phyloP scores from a whole-genome alignment of 2,113 vertebrate species.

The Amazona vittata region DNA sequence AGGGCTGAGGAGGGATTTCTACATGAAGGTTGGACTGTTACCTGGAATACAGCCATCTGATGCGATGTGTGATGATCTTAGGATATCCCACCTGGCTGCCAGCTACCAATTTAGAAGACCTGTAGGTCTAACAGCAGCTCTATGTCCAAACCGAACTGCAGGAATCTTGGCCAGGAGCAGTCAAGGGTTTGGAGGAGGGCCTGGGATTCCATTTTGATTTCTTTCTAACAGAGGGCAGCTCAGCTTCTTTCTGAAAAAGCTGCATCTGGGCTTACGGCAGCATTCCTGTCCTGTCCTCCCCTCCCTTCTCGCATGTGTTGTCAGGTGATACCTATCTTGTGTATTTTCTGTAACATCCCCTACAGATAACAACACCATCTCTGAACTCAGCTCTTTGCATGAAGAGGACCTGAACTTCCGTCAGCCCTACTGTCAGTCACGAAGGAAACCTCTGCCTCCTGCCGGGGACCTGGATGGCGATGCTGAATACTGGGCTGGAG shows the following conservation, averaged over 20 bases:
- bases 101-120: neutral
- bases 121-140: neutral
- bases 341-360: neutral
- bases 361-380: constrained; percentile 90
- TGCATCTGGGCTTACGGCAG: neutral
- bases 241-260: neutral
- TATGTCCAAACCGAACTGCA: neutral
- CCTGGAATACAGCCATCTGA: neutral
- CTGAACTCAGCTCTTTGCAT: constrained; percentile 95
- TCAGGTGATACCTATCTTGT: neutral
- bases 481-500: constrained; percentile 75
- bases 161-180: neutral
- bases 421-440: constrained; percentile 86
- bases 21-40: neutral
- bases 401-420: constrained; percentile 86
- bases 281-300: neutral
- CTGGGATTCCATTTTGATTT: neutral
- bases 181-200: neutral
- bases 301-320: neutral
- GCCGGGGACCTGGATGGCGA: constrained; percentile 81
- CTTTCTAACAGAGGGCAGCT: neutral
- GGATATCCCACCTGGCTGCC: neutral
- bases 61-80: neutral
- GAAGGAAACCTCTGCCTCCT: constrained; percentile 87
- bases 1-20: neutral